A percentile compares a stretch with the other conserved stretches of the same genome.
phyloP scores from a whole-genome alignment of 2,888 invertebrate genomes.

The Ceriagrion tenellum region DNA sequence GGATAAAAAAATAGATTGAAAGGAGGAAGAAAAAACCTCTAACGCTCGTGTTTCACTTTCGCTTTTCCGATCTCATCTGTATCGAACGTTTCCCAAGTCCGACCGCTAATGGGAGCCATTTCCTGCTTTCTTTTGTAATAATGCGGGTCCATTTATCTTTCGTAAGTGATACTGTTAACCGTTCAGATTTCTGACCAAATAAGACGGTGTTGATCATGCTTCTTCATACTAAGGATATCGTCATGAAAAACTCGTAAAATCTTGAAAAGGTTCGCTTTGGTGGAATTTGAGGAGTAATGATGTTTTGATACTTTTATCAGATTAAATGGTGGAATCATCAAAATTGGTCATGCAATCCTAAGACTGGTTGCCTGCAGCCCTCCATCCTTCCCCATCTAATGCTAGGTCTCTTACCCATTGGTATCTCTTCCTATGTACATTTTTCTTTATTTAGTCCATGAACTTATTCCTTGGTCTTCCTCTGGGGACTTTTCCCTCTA shows the following conservation, averaged over 20 bases:
- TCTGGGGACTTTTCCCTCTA: too few relatives aligned
- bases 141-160: conserved; percentile 50
- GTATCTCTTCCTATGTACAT: too few relatives aligned
- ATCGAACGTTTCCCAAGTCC: conserved; percentile 43
- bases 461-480: too few relatives aligned
- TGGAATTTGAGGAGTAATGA: not conserved
- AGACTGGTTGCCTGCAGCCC: too few relatives aligned
- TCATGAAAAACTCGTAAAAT: not conserved
- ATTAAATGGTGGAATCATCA: too few relatives aligned
- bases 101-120: conserved; percentile 61
- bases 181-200: not conserved
- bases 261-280: not conserved
- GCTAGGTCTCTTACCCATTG: too few relatives aligned
- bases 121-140: conserved; percentile 65
- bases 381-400: too few relatives aligned
- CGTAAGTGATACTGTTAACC: not conserved
- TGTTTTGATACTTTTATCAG: not conserved
- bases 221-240: not conserved
- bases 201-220: not conserved
- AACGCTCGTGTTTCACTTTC: conserved; percentile 63
- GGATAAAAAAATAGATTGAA: not conserved
- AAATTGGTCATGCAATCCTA: too few relatives aligned
- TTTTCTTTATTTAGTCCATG: too few relatives aligned
- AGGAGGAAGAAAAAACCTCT: conserved; percentile 32
- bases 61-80: conserved; percentile 51